Evolutionary conservation across 2,888 invertebrate genomes (phyloP).

Genomic region (Eulithis prunata): DNA sequence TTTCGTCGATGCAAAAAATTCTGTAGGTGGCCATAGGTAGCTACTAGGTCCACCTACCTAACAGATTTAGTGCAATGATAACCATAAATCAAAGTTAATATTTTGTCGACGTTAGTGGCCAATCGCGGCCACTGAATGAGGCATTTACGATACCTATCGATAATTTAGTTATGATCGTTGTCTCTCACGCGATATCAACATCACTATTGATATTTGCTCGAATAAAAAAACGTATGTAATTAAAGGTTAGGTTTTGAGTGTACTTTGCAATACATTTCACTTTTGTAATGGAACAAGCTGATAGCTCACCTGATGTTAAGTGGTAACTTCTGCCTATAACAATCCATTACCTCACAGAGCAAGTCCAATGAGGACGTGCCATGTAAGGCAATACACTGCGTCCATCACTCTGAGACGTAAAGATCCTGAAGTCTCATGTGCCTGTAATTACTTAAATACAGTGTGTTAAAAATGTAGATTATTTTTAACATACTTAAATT

Average conservation of each 20-base stretch:
- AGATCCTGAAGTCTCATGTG: too few species aligned
- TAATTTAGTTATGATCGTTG: constrained; percentile 59
- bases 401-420: too few species aligned
- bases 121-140: constrained; percentile 53
- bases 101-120: constrained; percentile 55
- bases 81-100: constrained; percentile 51
- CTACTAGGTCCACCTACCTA: background rate
- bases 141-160: constrained; percentile 62
- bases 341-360: too few species aligned
- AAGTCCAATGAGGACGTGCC: too few species aligned
- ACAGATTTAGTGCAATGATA: constrained; percentile 20
- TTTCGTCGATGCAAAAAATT: background rate
- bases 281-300: too few species aligned
- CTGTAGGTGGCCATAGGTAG: background rate
- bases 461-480: too few species aligned
- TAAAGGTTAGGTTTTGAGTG: constrained; percentile 38
- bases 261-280: constrained; percentile 12
- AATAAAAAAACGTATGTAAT: constrained; percentile 45
- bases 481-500: too few species aligned
- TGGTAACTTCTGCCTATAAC: too few species aligned
- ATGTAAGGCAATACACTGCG: too few species aligned
- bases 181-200: constrained; percentile 66
- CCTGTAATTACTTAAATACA: too few species aligned
- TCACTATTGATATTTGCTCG: constrained; percentile 55
- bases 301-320: too few species aligned